Conservation (phyloP, 2,888 invertebrate species). For the Drosophila mettleri region DNA sequence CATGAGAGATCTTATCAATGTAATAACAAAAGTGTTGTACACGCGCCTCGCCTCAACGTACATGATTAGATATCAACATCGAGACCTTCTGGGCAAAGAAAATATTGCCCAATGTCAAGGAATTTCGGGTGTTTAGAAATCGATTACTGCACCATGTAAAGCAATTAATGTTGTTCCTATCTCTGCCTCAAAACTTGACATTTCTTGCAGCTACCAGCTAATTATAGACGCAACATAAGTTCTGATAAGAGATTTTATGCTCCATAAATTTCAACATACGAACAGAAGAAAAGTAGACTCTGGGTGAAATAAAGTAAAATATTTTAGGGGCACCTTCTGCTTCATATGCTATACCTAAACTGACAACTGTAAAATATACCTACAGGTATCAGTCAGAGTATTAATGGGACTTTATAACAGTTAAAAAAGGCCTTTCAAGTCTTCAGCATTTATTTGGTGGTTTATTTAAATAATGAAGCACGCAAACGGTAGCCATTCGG, state of each 20-base stretch:
- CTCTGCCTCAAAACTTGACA: background rate
- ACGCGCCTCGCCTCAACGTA: conserved; percentile 34
- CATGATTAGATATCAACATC: conserved; percentile 42
- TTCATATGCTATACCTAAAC: background rate
- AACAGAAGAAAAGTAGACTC: background rate
- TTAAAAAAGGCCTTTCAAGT: background rate
- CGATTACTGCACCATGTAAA: conserved; percentile 31
- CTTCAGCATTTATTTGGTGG: background rate
- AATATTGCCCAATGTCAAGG: conserved; percentile 33
- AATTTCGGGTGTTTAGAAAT: conserved; percentile 12
- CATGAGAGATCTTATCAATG: conserved; percentile 31
- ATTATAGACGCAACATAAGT: conserved; percentile 28
- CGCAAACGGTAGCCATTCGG: conserved; percentile 52
- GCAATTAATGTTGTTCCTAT: conserved; percentile 16
- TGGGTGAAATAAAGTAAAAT: too few species aligned
- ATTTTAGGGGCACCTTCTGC: too few species aligned
- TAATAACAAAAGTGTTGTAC: conserved; percentile 29
- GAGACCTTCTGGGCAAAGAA: background rate
- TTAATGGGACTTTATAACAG: background rate
- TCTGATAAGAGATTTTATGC: conserved; percentile 22
- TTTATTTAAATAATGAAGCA: conserved; percentile 51
- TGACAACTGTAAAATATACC: background rate
- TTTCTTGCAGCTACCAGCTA: conserved; percentile 32
- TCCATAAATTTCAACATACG: background rate
- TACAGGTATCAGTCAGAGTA: background rate